Evolutionary conservation across 1,140 invertebrate genomes (phyloP).

Genomic region (Ruditapes philippinarum): DNA sequence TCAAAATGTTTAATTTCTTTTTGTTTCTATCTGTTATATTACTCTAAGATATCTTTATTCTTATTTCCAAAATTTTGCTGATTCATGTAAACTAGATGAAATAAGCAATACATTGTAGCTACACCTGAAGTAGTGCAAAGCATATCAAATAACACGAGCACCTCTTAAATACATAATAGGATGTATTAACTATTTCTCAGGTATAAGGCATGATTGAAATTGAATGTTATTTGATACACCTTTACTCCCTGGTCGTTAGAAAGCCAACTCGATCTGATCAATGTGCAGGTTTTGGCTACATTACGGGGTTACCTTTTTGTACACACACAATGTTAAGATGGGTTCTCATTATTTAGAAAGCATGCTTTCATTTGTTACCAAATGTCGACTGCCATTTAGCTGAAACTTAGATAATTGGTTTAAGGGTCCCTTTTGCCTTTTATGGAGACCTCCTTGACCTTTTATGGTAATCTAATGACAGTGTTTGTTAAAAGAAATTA

Average conservation of each 20-base stretch:
- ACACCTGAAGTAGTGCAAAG: no score
- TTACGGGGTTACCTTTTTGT: not conserved
- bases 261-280: not conserved
- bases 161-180: not conserved
- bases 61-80: no score
- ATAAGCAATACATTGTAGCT: no score
- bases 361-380: slow-evolving; percentile 14
- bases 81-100: no score
- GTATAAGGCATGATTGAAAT: not conserved
- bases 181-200: slow-evolving; percentile 3
- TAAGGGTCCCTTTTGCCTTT: slow-evolving; percentile 18
- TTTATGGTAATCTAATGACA: slow-evolving; percentile 15
- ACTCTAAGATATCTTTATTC: no score
- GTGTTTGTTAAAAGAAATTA: not conserved
- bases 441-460: not conserved
- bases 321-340: not conserved
- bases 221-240: not conserved
- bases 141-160: no score
- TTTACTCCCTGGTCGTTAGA: not conserved
- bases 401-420: slow-evolving; percentile 40
- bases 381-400: not conserved
- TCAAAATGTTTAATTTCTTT: no score
- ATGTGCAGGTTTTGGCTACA: not conserved
- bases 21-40: no score
- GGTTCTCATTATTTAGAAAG: slow-evolving; percentile 4